phyloP scores from a whole-genome alignment of 2,797 vertebrate species.

The Hylomyscus alleni region DNA sequence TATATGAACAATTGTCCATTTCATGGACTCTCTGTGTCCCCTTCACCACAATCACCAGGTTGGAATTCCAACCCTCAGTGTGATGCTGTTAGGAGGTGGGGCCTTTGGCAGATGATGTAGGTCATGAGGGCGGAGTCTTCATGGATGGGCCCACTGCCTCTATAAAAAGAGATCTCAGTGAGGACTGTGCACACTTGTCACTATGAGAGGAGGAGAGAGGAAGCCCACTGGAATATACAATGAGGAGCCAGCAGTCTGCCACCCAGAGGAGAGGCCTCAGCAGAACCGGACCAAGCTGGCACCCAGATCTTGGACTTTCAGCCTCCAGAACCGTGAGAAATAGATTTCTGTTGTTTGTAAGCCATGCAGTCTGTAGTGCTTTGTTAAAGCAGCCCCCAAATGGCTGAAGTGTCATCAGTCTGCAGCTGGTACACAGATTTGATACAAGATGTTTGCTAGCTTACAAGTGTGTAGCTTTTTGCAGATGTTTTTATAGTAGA shows the following conservation, averaged over 20 bases:
- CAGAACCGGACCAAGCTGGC: constrained; percentile 24
- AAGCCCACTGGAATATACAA: neutral
- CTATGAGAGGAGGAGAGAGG: neutral
- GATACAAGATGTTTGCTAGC: neutral
- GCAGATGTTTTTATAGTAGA: neutral
- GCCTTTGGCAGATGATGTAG: neutral
- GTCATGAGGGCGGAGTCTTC: constrained; percentile 22
- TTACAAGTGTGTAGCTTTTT: neutral
- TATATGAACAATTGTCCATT: neutral
- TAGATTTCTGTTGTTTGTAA: constrained; percentile 12
- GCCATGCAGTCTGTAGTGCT: neutral
- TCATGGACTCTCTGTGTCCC: neutral
- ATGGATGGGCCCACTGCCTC: neutral
- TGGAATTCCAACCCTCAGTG: neutral
- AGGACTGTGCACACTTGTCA: neutral
- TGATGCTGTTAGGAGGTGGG: neutral
- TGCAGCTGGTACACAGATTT: neutral
- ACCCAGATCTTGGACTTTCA: neutral
- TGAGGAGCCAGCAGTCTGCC: constrained; percentile 27
- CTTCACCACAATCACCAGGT: neutral
- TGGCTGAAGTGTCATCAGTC: neutral
- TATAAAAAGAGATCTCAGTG: constrained; percentile 38
- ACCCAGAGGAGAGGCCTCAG: constrained; percentile 4
- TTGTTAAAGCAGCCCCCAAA: neutral
- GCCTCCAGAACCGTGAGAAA: constrained; percentile 51